Base-by-base conservation (phyloP, 2,888 invertebrate species). In the Leptarthrus brevirostris region DNA sequence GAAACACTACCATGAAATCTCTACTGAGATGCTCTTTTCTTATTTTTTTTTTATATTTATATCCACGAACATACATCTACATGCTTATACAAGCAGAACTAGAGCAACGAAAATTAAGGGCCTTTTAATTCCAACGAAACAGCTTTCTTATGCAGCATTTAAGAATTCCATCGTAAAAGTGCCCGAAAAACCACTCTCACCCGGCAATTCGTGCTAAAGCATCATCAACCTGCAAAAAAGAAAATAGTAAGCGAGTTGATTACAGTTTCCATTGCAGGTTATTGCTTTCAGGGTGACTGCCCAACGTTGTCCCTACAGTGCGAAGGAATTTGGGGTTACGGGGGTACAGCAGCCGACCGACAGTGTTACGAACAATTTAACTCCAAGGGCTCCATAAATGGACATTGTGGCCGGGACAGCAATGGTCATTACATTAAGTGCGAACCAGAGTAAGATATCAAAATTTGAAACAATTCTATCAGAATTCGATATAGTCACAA, bases 291-390 rank as follows among this genome's bases (percentile, higher is more conserved):
- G 80, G 98, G 98, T 1, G 88, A 92, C 76, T 98, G 98, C 82
- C 96, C 97, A 24, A 94, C 96, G 18, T 86, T 95, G 74, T 88
- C 92, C 76, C 85, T 92, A 49, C 98, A 98, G 85, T 99, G 98
- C 83, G 92, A 93, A 82, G 89, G 90, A 78, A 93, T 98, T 79
- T 99, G 98, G 98, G 98, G 97, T 22, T 90, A 91, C 79, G 94
- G 93, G 10, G 92, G 95, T 0, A 86, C 88, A 54, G 91, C 93
- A 0, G 96, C 93, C 2, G 95, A 96, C 82, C 89, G 89, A 77
- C 91, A 94, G 80, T 98, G 98, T 86, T 98, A 93, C 85, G 94
- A 96, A 77, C 93, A 96, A 85, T 97, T 96, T 87, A 98, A 98
- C 85, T 92, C 95, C 0, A 95, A 97, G 81, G 98, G 98, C 10